phyloP scores from a whole-genome alignment of 2,888 invertebrate genomes.

The Xestobium rufovillosum region DNA sequence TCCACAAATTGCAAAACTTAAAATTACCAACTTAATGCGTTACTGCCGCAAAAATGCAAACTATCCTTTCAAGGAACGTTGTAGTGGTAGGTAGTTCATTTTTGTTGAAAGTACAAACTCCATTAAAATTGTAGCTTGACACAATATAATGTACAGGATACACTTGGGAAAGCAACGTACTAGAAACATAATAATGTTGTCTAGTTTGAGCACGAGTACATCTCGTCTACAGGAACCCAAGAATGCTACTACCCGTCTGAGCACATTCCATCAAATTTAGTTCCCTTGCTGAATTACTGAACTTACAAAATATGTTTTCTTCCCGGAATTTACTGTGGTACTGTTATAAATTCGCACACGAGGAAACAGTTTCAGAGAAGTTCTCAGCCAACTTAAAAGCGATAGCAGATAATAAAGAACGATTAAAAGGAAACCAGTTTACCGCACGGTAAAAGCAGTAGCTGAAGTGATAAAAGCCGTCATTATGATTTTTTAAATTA shows the following conservation, averaged over 20 bases:
- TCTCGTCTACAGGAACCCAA: slow-evolving; percentile 32
- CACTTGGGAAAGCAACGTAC: slow-evolving; percentile 15
- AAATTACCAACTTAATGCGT: no score
- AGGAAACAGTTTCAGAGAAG: no score
- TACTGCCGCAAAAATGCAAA: no score
- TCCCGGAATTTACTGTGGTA: slow-evolving; percentile 37
- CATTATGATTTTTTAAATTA: no score
- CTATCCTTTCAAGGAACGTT: no score
- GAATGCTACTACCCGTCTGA: slow-evolving; percentile 37
- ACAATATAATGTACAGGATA: slow-evolving; percentile 1
- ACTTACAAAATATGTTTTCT: slow-evolving; percentile 38
- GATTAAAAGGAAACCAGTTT: no score
- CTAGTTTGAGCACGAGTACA: slow-evolving; percentile 36
- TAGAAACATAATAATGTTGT: slow-evolving; percentile 38
- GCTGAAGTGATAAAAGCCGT: no score
- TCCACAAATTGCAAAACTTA: no score
- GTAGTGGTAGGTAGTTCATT: no score
- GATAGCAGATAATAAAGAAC: no score
- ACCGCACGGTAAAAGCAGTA: no score
- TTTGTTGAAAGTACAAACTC: not conserved
- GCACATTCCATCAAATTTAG: slow-evolving; percentile 39
- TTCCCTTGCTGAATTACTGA: slow-evolving; percentile 37
- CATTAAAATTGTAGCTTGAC: slow-evolving; percentile 2
- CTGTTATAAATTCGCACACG: slow-evolving; percentile 31
- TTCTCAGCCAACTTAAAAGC: no score